Evolutionary conservation across 2,113 vertebrate genomes (phyloP).

Genomic region (Geococcyx californianus): DNA sequence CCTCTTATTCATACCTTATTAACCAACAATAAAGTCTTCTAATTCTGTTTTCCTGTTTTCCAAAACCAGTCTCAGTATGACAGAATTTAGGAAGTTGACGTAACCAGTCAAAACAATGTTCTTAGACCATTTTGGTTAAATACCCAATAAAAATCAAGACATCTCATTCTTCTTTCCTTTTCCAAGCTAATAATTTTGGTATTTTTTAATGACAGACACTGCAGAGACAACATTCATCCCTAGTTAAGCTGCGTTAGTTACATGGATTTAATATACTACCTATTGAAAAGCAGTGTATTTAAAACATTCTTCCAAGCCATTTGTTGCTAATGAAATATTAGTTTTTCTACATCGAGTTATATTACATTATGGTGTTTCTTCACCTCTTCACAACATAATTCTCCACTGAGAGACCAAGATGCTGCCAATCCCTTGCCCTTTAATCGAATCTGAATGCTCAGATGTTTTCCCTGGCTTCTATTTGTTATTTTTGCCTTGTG

Average conservation of each 20-base stretch:
- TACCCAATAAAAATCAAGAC: background rate
- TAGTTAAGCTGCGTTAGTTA: background rate
- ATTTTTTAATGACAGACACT: background rate
- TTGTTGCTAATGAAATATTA: conserved; percentile 38
- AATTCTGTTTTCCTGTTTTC: background rate
- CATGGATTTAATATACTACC: conserved; percentile 5
- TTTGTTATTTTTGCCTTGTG: background rate
- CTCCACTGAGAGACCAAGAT: background rate
- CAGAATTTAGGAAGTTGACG: background rate
- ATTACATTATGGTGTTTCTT: background rate
- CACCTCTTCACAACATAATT: conserved; percentile 4
- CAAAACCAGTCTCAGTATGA: background rate
- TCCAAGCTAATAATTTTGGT: background rate
- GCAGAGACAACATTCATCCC: background rate
- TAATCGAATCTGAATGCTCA: conserved; percentile 29
- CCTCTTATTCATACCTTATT: background rate
- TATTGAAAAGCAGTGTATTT: background rate
- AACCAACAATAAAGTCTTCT: background rate
- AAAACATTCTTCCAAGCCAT: conserved; percentile 28
- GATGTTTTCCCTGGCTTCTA: conserved; percentile 12
- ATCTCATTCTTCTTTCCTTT: background rate
- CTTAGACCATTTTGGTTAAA: background rate
- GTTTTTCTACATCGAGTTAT: background rate
- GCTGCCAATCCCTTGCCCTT: background rate
- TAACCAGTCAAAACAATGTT: background rate